Conservation (phyloP, 2,888 invertebrate genomes). For the Agonopterix subpropinquella region DNA sequence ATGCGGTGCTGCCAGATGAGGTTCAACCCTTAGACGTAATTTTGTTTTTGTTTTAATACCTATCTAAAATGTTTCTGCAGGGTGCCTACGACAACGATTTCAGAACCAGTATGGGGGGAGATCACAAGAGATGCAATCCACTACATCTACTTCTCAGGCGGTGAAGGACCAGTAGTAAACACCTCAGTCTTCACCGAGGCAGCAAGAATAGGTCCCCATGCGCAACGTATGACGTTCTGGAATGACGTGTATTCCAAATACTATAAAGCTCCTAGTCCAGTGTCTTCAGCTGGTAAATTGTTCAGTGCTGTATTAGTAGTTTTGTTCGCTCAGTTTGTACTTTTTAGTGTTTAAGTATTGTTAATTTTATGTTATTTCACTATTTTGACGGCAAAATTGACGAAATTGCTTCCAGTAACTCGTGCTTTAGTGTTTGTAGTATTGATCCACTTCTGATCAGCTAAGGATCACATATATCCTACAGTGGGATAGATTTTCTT, state of each 20-base stretch:
- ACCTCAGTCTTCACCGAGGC: constrained; percentile 16
- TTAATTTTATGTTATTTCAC: not conserved
- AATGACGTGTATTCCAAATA: constrained; percentile 26
- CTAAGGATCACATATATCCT: too few species aligned
- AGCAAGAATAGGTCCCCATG: constrained; percentile 32
- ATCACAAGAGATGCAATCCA: constrained; percentile 17
- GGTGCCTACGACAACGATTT: not conserved
- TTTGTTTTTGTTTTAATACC: too few species aligned
- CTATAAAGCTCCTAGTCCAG: constrained; percentile 29
- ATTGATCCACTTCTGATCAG: too few species aligned
- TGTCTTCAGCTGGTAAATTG: constrained; percentile 10
- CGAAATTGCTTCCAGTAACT: too few species aligned
- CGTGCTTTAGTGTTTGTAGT: too few species aligned
- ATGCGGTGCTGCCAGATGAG: too few species aligned
- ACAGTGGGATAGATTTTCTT: too few species aligned
- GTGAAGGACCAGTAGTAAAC: constrained; percentile 10
- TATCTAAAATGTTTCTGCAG: too few species aligned
- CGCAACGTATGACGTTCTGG: constrained; percentile 36
- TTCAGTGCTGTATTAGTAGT: constrained; percentile 17
- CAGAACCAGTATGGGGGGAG: constrained; percentile 23
- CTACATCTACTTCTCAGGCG: constrained; percentile 32
- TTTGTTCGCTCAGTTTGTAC: constrained; percentile 20
- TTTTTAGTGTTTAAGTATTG: constrained; percentile 9
- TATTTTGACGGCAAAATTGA: too few species aligned
- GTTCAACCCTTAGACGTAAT: too few species aligned